Evolutionary conservation across 2,888 invertebrate species (phyloP), one percentile per base, ranked within the genome.

Genomic region (Epinotia bilunana): DNA sequence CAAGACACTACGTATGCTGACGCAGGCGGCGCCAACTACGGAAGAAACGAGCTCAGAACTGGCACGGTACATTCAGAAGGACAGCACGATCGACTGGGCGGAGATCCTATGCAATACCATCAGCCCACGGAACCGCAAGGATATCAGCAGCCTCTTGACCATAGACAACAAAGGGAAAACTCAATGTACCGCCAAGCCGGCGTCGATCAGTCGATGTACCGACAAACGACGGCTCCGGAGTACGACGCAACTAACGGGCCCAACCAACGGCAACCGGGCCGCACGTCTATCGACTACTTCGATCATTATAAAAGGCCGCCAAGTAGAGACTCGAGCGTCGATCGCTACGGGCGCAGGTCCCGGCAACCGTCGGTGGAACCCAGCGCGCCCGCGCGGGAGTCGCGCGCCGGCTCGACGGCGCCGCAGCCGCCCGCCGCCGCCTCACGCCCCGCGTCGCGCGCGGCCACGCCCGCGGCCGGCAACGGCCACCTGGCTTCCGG

Each of bases 281-380:
- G 93, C 16, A 91, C 97, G 13, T 97, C 97, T 81, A 97, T 97
- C 86, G 98, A 98, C 90, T 97, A 98, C 86, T 98, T 98, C 87
- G 99, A 99, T 90, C 99, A 99, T 87, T 99, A 99, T 90, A 98
- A 98, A 90, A 95, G 97, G 87, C 98, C 98, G 71, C 98, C 98
- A 0, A 98, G 98, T 92, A 95, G 98, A 86, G 98, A 98, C 87
- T 96, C 97, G 77, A 98, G 98, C 81, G 97, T 97, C 63, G 98
- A 98, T 92, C 95, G 97, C 77, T 97, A 97, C 86, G 95, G 96
- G 6, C 95, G 97, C 77, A 96, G 97, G 33, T 97, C 97, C 0
- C 95, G 98, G 76, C 97, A 97, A 86, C 95, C 97, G 49, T 97
- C 97, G 18, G 96, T 97, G 72, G 97, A 98, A 85, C 95, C 96